Percentiles rank a stretch among this genome's conserved stretches.
Evolutionary conservation across 2,888 invertebrate species (phyloP).

Genomic region (Cephus rjabovi): DNA sequence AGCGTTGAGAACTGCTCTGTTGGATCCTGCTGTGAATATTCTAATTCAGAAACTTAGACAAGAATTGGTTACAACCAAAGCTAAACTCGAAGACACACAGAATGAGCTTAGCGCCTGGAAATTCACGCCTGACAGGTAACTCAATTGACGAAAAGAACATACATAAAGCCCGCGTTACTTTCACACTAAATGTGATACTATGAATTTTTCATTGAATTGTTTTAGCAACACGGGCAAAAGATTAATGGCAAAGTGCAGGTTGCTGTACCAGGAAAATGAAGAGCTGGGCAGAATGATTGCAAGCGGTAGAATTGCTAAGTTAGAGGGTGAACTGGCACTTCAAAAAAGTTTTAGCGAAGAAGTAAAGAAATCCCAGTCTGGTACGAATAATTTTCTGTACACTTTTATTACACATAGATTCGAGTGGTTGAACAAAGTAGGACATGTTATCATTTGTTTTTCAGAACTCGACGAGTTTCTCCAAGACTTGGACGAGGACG

Average conservation of each 20-base stretch:
- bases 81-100: slow-evolving; percentile 95
- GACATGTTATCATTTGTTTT: slow-evolving; percentile 32
- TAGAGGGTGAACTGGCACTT: slow-evolving; percentile 94
- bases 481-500: slow-evolving; percentile 95
- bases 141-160: not conserved
- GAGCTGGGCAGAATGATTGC: slow-evolving; percentile 96
- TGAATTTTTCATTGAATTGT: slow-evolving; percentile 17
- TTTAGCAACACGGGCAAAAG: slow-evolving; percentile 94
- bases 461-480: slow-evolving; percentile 95
- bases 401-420: slow-evolving; percentile 8
- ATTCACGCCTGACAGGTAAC: slow-evolving; percentile 94
- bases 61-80: slow-evolving; percentile 89
- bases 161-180: not conserved
- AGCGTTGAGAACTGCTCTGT: slow-evolving; percentile 82
- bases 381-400: slow-evolving; percentile 66
- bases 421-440: not conserved
- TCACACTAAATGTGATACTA: not conserved
- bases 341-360: slow-evolving; percentile 97
- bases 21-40: slow-evolving; percentile 96
- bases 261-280: slow-evolving; percentile 96
- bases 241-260: slow-evolving; percentile 96
- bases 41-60: slow-evolving; percentile 90
- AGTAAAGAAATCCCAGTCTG: slow-evolving; percentile 95
- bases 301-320: slow-evolving; percentile 92
- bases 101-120: slow-evolving; percentile 99